Percentiles rank a stretch among this genome's conserved stretches.
Evolutionary conservation across 2,113 vertebrate species (phyloP).

Genomic region (Edolisoma coerulescens): DNA sequence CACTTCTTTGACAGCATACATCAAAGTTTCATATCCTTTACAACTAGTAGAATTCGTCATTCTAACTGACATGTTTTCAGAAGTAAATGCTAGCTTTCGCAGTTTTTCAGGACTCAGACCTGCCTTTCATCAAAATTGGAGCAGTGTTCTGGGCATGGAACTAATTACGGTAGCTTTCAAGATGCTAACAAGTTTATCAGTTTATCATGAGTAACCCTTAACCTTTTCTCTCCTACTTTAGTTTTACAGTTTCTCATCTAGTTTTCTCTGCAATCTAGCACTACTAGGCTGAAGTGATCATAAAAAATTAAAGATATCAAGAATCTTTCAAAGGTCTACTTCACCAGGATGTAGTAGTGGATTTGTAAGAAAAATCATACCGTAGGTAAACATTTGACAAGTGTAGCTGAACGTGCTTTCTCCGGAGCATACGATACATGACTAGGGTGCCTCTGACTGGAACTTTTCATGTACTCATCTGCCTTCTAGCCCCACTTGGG

Average conservation of each 20-base stretch:
- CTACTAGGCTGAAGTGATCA: neutral
- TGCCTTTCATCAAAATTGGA: neutral
- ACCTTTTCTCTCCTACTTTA: neutral
- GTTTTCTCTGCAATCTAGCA: neutral
- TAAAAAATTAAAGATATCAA: neutral
- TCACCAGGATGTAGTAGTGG: neutral
- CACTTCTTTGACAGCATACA: neutral
- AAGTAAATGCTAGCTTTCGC: neutral
- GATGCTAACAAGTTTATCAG: neutral
- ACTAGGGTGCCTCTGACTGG: neutral
- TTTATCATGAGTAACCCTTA: neutral
- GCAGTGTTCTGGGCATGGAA: neutral
- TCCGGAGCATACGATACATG: accelerated
- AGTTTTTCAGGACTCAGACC: neutral
- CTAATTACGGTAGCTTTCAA: neutral
- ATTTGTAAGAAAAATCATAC: neutral
- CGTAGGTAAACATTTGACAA: neutral
- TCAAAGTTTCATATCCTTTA: neutral
- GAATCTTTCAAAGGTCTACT: neutral
- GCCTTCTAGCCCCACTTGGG: neutral
- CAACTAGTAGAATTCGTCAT: neutral
- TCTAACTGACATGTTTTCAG: neutral
- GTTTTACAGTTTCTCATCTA: neutral
- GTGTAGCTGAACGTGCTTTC: accelerated
- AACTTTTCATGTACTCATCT: neutral